phyloP scores from a whole-genome alignment of 2,113 vertebrate genomes.

The Gobio gobio region DNA sequence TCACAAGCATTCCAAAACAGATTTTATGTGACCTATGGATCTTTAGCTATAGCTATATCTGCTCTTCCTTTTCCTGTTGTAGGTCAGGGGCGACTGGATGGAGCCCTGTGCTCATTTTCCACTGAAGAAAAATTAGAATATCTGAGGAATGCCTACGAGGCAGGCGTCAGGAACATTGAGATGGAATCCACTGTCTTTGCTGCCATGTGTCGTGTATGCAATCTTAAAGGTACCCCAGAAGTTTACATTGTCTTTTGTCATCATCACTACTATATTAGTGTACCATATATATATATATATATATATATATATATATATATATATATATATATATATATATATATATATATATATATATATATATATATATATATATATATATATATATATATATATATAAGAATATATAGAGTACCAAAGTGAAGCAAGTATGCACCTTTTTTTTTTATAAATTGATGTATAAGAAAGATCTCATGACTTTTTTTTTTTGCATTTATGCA shows the following conservation, averaged over 20 bases:
- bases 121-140: conserved; percentile 84
- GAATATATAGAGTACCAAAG: no score
- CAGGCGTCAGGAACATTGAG: conserved; percentile 85
- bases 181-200: conserved; percentile 88
- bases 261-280: neutral
- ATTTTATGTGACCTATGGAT: neutral
- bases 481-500: neutral
- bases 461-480: no score
- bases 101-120: conserved; percentile 87
- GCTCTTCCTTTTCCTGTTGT: conserved; percentile 23
- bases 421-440: neutral
- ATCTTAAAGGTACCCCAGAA: conserved; percentile 79
- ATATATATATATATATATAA: no score
- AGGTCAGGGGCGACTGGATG: conserved; percentile 85
- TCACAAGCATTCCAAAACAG: neutral
- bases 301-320: no score
- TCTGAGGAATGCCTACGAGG: conserved; percentile 79
- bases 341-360: no score
- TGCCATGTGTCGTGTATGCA: conserved; percentile 85
- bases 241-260: neutral
- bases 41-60: neutral
- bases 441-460: no score
- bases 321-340: no score
- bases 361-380: no score
- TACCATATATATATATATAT: no score